Evolutionary conservation across 2,797 vertebrate species (phyloP), one percentile per base, ranked within the genome.

Genomic region (Rhabdophis nuchalis): DNA sequence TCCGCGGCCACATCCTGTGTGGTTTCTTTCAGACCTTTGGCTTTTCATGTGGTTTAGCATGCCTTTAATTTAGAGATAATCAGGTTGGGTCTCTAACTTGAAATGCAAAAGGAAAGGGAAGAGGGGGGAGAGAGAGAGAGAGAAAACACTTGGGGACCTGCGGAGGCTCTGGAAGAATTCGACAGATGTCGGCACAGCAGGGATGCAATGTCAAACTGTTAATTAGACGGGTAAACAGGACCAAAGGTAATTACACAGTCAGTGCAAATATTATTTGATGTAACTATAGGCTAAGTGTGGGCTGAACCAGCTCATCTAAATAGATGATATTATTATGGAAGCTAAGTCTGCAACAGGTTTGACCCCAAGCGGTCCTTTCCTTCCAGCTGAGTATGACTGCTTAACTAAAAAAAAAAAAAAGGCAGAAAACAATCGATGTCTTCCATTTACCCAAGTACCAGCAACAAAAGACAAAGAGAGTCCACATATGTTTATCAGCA

Each of bases 21-120:
- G 95, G 96, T 96, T 97, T 95, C 96, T 89, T 96, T 94, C 95
- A 91, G 91, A 93, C 96, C 95, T 41, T 82, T 86, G 85, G 93
- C 95, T 94, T 96, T 96, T 97, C 96, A 97, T 96, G 96, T 97
- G 96, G 96, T 96, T 97, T 96, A 96, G 97, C 95, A 91, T 97
- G 96, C 89, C 96, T 97, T 96, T 97, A 96, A 96, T 97, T 96
- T 96, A 96, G 95, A 97, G 95, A 94, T 94, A 95, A 96, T 96
- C 94, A 93, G 95, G 92, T 95, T 94, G 95, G 89, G 1, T 93
- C 95, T 93, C 95, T 95, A 96, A 96, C 95, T 96, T 96, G 95
- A 94, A 96, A 96, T 94, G 94, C 95, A 96, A 61, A 53, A 86
- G 77, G n/a, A 58, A 82, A n/a, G 16, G 5, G 77, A 18, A 14